phyloP scores from a whole-genome alignment of 2,888 invertebrate species.

The Aspidiotus rigidus region DNA sequence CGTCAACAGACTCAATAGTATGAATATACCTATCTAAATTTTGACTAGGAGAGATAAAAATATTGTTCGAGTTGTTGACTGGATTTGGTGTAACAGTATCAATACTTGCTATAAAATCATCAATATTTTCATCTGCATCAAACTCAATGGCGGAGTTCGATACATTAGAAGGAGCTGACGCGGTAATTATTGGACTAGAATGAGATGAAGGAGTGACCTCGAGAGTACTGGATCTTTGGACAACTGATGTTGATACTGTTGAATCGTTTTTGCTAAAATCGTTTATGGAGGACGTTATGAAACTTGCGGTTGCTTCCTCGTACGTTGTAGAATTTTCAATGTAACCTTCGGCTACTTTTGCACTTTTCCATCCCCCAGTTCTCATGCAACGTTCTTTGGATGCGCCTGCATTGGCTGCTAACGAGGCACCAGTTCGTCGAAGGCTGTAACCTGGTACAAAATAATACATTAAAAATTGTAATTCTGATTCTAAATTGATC shows the following conservation, averaged over 20 bases:
- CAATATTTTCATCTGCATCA: background rate
- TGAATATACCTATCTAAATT: background rate
- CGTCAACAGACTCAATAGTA: background rate
- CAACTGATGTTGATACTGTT: background rate
- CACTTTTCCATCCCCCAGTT: background rate
- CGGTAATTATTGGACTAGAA: background rate
- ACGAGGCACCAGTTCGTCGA: background rate
- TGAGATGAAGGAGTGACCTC: background rate
- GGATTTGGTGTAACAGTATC: background rate
- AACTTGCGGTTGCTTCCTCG: background rate
- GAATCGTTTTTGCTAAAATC: background rate
- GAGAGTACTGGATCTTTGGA: too few relatives aligned
- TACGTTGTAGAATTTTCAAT: background rate
- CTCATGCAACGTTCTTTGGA: background rate
- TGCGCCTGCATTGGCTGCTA: background rate
- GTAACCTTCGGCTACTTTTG: background rate
- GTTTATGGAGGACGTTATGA: background rate
- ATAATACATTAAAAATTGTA: too few relatives aligned
- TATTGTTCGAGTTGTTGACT: background rate
- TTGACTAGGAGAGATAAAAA: background rate
- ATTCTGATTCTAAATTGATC: too few relatives aligned
- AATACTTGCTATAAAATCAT: background rate
- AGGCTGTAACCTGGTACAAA: background rate
- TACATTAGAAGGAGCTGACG: background rate
- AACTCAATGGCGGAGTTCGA: background rate